These are phyloP conservation scores for Pseudorhombus dupliciocellatus DNA, from an alignment of 2,113 vertebrate genomes.

Conservation along the genomic window DNA sequence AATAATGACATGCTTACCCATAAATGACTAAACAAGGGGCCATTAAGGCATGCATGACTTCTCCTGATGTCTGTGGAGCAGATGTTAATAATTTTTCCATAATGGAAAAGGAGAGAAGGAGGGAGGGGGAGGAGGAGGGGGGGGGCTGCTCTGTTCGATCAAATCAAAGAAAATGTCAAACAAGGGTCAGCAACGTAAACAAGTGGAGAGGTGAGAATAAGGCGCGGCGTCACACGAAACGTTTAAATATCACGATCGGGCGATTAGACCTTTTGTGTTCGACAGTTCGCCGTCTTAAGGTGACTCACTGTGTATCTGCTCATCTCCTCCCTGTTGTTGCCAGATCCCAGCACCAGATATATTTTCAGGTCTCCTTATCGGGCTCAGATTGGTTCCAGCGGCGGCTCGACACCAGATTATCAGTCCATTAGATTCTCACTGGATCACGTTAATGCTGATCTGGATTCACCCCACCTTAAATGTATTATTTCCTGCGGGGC, in stretches of 20 bases:
- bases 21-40: slow-evolving; percentile 82
- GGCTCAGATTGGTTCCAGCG: slow-evolving; percentile 88
- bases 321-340: slow-evolving; percentile 69
- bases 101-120: slow-evolving; percentile 70
- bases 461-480: slow-evolving; percentile 41
- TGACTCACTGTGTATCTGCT: slow-evolving; percentile 42
- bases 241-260: neutral
- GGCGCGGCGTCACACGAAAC: neutral
- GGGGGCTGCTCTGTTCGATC: slow-evolving; percentile 62
- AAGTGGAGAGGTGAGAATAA: neutral
- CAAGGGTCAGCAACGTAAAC: slow-evolving; percentile 72
- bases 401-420: slow-evolving; percentile 79
- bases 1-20: slow-evolving; percentile 81
- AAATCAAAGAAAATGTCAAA: slow-evolving; percentile 77
- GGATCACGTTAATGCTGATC: slow-evolving; percentile 57
- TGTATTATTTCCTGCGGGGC: slow-evolving; percentile 51
- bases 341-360: slow-evolving; percentile 69
- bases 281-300: neutral
- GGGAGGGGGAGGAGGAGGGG: slow-evolving; percentile 17
- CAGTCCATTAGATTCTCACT: slow-evolving; percentile 68
- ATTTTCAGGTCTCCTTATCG: slow-evolving; percentile 83
- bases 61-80: slow-evolving; percentile 79
- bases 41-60: slow-evolving; percentile 81
- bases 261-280: too few species aligned
- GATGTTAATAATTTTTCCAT: slow-evolving; percentile 82